These are phyloP conservation scores for Panurus biarmicus DNA, from an alignment of 2,113 vertebrate genomes.

Conservation along the genomic window DNA sequence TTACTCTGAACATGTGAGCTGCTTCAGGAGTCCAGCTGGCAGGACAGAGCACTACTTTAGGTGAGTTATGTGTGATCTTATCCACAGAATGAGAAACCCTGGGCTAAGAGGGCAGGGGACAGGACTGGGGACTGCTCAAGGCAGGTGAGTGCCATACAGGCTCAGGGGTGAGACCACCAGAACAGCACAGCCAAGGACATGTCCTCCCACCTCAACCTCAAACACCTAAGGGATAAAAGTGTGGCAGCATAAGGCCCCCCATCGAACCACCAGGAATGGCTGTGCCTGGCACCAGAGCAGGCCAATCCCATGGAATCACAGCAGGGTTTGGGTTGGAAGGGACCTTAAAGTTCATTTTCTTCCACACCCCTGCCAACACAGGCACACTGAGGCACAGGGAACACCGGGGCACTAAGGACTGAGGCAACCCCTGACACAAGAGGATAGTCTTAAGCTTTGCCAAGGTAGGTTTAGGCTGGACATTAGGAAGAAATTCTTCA, in stretches of 20 bases:
- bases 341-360: background rate
- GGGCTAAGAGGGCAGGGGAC: too few species aligned
- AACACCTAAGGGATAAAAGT: fast-evolving
- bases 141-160: fast-evolving
- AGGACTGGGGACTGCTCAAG: fast-evolving
- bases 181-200: fast-evolving
- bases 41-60: fast-evolving
- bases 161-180: fast-evolving
- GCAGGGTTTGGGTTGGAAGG: background rate
- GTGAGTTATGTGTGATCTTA: fast-evolving
- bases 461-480: background rate
- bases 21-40: background rate
- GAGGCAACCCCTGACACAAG: background rate
- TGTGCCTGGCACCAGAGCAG: fast-evolving
- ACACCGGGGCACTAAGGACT: background rate
- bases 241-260: fast-evolving
- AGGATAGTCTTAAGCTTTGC: too few species aligned
- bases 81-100: fast-evolving
- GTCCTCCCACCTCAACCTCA: background rate
- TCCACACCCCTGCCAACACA: background rate
- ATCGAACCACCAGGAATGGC: fast-evolving
- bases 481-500: too few species aligned
- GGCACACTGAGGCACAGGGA: background rate
- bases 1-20: background rate
- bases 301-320: fast-evolving